Conservation (phyloP, 1,140 invertebrate genomes). For the Dinoponera quadriceps region DNA sequence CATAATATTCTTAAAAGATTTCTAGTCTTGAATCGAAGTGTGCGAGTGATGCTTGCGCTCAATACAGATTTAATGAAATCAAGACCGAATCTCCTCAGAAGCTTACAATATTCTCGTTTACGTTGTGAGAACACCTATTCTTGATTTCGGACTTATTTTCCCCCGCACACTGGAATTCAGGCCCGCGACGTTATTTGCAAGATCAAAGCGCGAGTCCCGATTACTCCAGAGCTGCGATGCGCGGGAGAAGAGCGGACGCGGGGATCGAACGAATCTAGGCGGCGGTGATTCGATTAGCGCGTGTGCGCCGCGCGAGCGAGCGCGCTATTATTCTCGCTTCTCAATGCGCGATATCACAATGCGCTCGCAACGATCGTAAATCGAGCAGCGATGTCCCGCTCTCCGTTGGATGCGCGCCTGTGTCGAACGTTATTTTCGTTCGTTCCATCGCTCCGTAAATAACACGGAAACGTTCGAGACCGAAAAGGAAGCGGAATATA, state of each 20-base stretch:
- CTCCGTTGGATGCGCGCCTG: not conserved
- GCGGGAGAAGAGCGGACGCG: not conserved
- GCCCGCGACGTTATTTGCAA: no score
- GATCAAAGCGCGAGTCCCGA: no score
- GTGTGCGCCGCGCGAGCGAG: not conserved
- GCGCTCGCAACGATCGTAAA: conserved; percentile 1
- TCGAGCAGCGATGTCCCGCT: conserved; percentile 18
- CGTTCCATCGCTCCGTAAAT: not conserved
- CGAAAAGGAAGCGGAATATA: not conserved
- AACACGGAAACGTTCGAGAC: not conserved
- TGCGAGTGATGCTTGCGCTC: no score
- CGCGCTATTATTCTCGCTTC: conserved; percentile 30
- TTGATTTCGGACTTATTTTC: no score
- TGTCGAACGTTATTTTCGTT: not conserved
- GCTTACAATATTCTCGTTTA: no score
- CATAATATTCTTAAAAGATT: no score
- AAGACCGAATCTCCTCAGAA: no score
- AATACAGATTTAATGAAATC: no score
- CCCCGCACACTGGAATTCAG: no score
- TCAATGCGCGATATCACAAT: conserved; percentile 19
- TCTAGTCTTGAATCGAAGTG: no score
- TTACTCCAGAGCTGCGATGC: not conserved
- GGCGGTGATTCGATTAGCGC: conserved; percentile 11
- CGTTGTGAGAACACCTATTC: no score
- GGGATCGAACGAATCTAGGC: conserved; percentile 1